Evolutionary conservation across 1,140 invertebrate species (phyloP).

Genomic region (Harlomillsia oculata): DNA sequence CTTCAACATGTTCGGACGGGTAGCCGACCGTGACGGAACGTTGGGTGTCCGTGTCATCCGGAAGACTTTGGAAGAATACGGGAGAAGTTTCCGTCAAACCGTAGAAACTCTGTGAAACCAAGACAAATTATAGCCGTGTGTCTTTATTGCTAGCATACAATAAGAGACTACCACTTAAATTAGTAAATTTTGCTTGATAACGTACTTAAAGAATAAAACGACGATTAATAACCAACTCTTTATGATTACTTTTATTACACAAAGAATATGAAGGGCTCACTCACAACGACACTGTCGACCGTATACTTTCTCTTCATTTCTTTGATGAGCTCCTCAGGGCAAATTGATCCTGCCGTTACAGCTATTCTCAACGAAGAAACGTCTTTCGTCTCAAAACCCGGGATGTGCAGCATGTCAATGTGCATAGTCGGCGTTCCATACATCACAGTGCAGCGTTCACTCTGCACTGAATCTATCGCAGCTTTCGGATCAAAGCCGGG

Average conservation of each 20-base stretch:
- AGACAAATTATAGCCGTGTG: too few species aligned
- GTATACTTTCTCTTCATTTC: slow-evolving; percentile 30
- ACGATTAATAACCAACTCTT: not conserved
- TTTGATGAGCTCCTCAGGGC: slow-evolving; percentile 24
- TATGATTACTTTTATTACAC: not conserved
- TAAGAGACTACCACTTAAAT: too few species aligned
- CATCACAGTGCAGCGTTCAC: slow-evolving; percentile 65
- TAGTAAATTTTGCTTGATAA: not conserved
- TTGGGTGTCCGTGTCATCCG: slow-evolving; percentile 15
- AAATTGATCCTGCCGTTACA: slow-evolving; percentile 26
- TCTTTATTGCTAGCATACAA: too few species aligned
- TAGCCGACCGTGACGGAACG: slow-evolving; percentile 26
- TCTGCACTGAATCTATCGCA: slow-evolving; percentile 54
- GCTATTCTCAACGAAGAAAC: slow-evolving; percentile 39
- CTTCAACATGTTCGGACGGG: slow-evolving; percentile 28
- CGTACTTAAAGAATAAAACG: not conserved
- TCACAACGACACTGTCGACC: slow-evolving; percentile 45
- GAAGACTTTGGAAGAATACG: slow-evolving; percentile 22
- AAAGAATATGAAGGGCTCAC: slow-evolving; percentile 5
- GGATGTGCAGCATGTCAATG: slow-evolving; percentile 62
- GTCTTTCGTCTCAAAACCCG: slow-evolving; percentile 40
- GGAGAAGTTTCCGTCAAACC: slow-evolving; percentile 31
- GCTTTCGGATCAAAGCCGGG: slow-evolving; percentile 57
- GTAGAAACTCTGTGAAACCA: slow-evolving; percentile 22
- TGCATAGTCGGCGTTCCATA: slow-evolving; percentile 97